Evolutionary conservation across 2,113 vertebrate species (phyloP).

Genomic region (Bothrops jararaca): DNA sequence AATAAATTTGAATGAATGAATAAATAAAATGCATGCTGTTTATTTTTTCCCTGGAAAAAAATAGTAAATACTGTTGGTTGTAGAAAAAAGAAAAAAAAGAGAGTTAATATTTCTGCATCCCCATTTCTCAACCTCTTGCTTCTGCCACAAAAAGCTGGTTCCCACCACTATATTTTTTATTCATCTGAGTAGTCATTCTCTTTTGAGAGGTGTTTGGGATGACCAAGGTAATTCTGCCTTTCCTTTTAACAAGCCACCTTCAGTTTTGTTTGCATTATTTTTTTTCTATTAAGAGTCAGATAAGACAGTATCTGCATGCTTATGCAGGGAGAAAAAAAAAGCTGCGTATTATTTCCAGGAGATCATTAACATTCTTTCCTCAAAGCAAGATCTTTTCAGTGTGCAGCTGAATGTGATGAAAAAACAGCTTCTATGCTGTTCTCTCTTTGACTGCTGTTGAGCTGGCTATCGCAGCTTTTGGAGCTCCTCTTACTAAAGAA

Average conservation of each 20-base stretch:
- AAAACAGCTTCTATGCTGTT: neutral
- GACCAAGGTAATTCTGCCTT: neutral
- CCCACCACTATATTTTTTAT: slow-evolving; percentile 20
- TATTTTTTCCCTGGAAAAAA: neutral
- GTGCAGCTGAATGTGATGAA: neutral
- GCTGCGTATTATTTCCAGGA: neutral
- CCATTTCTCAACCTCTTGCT: neutral
- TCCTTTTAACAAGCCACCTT: slow-evolving; percentile 4
- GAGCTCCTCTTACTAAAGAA: neutral
- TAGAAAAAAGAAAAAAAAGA: neutral
- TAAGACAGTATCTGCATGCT: neutral
- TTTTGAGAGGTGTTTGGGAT: neutral
- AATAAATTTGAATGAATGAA: neutral
- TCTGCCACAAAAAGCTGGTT: rapidly evolving
- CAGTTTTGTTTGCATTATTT: neutral
- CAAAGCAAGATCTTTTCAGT: rapidly evolving
- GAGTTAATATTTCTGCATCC: neutral
- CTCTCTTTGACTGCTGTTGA: neutral
- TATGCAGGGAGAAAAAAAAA: neutral
- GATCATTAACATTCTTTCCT: slow-evolving; percentile 3
- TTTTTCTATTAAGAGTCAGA: neutral
- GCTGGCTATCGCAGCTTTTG: neutral
- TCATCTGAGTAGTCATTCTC: rapidly evolving
- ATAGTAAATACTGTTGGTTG: rapidly evolving
- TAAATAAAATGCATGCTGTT: neutral